Evolutionary conservation across 2,888 invertebrate species (phyloP).

Genomic region (Sclerodermus sp.): DNA sequence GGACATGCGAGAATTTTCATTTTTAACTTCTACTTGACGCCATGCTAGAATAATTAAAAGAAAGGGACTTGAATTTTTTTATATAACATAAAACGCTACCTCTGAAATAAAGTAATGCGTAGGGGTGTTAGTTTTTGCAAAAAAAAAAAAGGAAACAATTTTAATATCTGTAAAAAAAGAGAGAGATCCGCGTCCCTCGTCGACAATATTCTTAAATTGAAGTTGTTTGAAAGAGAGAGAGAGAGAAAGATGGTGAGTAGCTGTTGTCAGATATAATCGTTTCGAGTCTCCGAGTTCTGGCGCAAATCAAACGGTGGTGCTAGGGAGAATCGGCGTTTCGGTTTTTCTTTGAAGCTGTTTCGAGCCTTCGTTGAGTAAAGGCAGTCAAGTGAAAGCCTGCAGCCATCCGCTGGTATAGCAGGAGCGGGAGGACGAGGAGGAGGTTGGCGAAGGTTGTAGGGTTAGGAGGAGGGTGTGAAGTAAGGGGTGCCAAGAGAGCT

Average conservation of each 20-base stretch:
- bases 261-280: constrained; percentile 35
- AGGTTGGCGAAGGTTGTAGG: not conserved
- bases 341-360: constrained; percentile 47
- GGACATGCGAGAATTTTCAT: too few relatives aligned
- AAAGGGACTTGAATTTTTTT: too few relatives aligned
- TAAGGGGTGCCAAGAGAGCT: constrained; percentile 29
- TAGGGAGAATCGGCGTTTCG: constrained; percentile 33
- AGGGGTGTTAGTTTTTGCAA: too few relatives aligned
- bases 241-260: constrained; percentile 11
- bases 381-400: constrained; percentile 42
- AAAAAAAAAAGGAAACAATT: too few relatives aligned
- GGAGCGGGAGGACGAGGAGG: constrained; percentile 5
- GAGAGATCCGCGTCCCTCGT: too few relatives aligned
- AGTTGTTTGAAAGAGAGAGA: too few relatives aligned
- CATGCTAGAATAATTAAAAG: too few relatives aligned
- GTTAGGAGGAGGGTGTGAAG: constrained; percentile 1
- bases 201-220: too few relatives aligned
- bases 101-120: too few relatives aligned
- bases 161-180: too few relatives aligned
- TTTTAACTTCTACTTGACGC: too few relatives aligned
- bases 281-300: constrained; percentile 29
- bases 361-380: constrained; percentile 37
- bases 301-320: constrained; percentile 44
- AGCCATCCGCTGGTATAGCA: constrained; percentile 35
- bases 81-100: too few relatives aligned